Conservation (phyloP, 2,113 vertebrate genomes). For the Puma concolor region DNA sequence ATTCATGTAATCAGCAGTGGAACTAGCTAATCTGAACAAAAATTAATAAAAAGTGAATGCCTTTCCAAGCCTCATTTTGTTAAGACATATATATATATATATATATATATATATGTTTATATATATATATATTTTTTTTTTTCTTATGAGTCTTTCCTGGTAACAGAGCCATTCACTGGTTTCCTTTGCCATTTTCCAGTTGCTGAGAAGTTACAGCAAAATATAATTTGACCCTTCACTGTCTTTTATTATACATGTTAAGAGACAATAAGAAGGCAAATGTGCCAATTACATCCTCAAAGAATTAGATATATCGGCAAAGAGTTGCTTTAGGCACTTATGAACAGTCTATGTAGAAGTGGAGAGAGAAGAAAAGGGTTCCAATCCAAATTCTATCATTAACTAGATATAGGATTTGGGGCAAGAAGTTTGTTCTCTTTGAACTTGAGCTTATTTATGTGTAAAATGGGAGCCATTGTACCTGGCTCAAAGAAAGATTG, state of each 20-base stretch:
- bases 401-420: background rate
- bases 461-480: background rate
- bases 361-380: background rate
- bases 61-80: background rate
- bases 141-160: background rate
- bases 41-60: background rate
- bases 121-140: background rate
- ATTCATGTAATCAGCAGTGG: background rate
- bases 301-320: background rate
- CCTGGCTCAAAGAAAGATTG: background rate
- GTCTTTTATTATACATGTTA: background rate
- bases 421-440: background rate
- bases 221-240: background rate
- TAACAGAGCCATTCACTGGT: background rate
- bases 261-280: background rate
- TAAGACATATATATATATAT: background rate
- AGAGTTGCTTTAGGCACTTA: background rate
- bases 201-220: background rate
- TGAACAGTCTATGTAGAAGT: background rate
- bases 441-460: background rate
- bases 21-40: background rate
- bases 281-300: background rate
- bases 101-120: background rate
- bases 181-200: background rate
- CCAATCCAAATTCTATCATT: background rate